Base-by-base conservation (phyloP, 2,888 invertebrate genomes). In the Trichogramma evanescens region DNA sequence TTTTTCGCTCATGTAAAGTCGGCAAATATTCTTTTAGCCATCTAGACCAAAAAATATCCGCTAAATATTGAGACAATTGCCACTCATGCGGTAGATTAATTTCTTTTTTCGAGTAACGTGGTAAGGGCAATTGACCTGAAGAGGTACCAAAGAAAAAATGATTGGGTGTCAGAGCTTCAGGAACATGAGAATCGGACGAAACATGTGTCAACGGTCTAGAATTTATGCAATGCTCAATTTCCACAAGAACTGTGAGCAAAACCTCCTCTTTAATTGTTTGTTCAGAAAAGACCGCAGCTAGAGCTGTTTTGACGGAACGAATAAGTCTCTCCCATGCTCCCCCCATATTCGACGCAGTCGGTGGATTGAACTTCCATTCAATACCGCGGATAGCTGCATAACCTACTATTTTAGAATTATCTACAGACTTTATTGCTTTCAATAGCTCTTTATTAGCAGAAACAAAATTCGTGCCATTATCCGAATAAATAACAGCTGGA, bases 381-480 rank as follows among this genome's bases (percentile, higher is more conserved):
- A 40, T 39, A 4, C 2, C 5, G 6, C 41, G 39, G 5, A 9
- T 39, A 40, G n/a, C 9, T 6, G 50, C 40, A 40, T 40, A 50
- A 9, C 2, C 39, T 7, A 9, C 7, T 8, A 50, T 5, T 40
- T 4, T 50, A 1, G 39, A 9, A 5, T 38, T 7, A 40, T 43
- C 13, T 4, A 56, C 40, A 42, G 26, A 7, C 7, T 61, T 46
- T n/a, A 61, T 40, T 3, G 57, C 55, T 40, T 56, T 9, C 50
- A 42, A 7, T 42, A 64, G 40, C 43, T 65, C 64, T 40, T 56
- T 54, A 26, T 50, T 54, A 2, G 66, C 65, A 1, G 63, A 64
- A 9, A 58, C 26, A 0, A 67, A 57, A 46, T 67, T 66, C 0
- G 67, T 67, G 1, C 64, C 66, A 7, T 67, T 66, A 43, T 66